Evolutionary conservation across 2,113 vertebrate genomes (phyloP).

Genomic region (Uria aalge): DNA sequence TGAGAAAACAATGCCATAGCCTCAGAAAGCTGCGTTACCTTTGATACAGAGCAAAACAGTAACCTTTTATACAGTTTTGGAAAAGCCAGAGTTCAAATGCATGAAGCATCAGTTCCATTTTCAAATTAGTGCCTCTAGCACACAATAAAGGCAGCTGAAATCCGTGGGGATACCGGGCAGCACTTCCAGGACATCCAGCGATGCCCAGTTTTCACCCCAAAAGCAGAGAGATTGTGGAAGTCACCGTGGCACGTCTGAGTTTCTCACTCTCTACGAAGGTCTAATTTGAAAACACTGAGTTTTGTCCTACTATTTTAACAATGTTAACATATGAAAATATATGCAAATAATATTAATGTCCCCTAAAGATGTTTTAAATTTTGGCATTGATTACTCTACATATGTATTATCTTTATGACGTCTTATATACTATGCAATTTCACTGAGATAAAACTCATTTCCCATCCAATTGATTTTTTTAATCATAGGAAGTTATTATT

Average conservation of each 20-base stretch:
- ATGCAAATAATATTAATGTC: constrained; percentile 6
- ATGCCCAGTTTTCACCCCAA: not conserved
- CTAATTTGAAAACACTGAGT: not conserved
- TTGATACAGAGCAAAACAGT: not conserved
- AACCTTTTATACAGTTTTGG: not conserved
- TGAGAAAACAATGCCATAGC: not conserved
- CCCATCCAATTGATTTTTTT: not conserved
- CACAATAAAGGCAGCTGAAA: not conserved
- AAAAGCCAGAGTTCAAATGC: not conserved
- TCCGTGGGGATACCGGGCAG: not conserved
- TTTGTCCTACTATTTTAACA: not conserved
- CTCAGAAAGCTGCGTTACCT: not conserved
- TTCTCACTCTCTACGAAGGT: not conserved
- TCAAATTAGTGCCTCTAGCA: not conserved
- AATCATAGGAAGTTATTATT: not conserved
- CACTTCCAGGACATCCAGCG: not conserved
- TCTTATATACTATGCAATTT: not conserved
- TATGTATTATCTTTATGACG: not conserved
- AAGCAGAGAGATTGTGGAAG: not conserved
- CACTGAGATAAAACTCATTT: not conserved
- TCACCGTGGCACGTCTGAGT: not conserved
- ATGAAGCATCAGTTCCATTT: not conserved
- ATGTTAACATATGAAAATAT: not conserved
- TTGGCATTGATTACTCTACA: not conserved
- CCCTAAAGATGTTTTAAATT: not conserved